Conservation (phyloP, 2,888 invertebrate species). For the Dugesia japonica region DNA sequence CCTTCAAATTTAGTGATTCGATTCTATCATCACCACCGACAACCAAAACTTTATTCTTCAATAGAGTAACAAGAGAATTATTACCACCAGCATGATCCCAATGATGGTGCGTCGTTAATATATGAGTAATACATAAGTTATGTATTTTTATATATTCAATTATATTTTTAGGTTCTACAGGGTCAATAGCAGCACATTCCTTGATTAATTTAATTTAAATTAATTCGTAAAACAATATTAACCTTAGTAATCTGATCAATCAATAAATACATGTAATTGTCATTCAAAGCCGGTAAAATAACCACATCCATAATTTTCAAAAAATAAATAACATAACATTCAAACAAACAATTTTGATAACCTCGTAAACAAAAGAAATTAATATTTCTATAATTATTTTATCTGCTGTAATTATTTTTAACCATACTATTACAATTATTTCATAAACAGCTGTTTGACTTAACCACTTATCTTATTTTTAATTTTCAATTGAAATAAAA, state of each 20-base stretch:
- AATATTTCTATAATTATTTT: too few species aligned
- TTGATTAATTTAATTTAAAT: neutral
- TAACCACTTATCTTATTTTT: too few species aligned
- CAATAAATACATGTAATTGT: constrained; percentile 91
- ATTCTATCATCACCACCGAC: constrained; percentile 54
- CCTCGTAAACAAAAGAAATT: too few species aligned
- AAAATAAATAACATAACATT: too few species aligned
- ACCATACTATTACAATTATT: too few species aligned
- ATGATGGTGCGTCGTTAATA: constrained; percentile 88
- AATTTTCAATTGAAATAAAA: too few species aligned
- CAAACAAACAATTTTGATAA: too few species aligned
- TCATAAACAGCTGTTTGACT: too few species aligned
- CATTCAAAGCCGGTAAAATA: constrained; percentile 58
- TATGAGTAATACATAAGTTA: constrained; percentile 61
- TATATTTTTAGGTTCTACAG: constrained; percentile 69
- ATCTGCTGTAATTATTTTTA: too few species aligned
- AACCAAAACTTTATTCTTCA: constrained; percentile 43
- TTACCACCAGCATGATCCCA: constrained; percentile 90
- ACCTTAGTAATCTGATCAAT: constrained; percentile 61
- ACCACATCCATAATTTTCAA: neutral
- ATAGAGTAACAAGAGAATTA: constrained; percentile 57
- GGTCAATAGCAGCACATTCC: constrained; percentile 77
- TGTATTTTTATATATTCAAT: constrained; percentile 58
- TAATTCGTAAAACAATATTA: neutral
- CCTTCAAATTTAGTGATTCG: constrained; percentile 57